These are phyloP conservation scores for Chloromyia formosa DNA, from an alignment of 2,888 invertebrate genomes.

Conservation along the genomic window DNA sequence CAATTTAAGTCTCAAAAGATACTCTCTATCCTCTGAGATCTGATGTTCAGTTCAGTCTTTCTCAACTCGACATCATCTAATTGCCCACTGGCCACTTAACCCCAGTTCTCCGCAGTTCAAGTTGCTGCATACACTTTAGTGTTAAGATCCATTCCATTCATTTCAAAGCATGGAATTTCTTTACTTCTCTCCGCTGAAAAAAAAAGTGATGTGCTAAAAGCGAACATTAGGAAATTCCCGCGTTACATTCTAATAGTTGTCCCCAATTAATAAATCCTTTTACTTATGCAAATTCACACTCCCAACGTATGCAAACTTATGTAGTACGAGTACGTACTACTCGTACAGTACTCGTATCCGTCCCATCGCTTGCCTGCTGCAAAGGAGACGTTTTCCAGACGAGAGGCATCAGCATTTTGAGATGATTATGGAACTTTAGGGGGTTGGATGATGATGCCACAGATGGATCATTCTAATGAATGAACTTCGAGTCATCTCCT, in stretches of 20 bases:
- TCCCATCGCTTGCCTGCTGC: background rate
- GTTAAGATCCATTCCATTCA: too few species aligned
- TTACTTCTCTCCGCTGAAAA: background rate
- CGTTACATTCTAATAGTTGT: conserved; percentile 22
- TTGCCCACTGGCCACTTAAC: conserved; percentile 14
- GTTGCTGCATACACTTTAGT: background rate
- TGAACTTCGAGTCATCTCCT: conserved; percentile 25
- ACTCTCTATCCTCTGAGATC: too few species aligned
- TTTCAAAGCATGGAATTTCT: background rate
- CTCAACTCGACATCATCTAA: too few species aligned
- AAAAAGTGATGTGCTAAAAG: background rate
- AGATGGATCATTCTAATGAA: conserved; percentile 35
- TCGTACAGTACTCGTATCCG: background rate
- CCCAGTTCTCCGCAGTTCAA: conserved; percentile 6
- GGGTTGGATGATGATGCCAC: conserved; percentile 14
- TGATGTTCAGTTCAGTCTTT: too few species aligned
- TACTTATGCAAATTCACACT: conserved; percentile 23
- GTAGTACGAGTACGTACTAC: too few species aligned
- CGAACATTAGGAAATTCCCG: conserved; percentile 5
- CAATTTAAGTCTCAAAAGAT: too few species aligned
- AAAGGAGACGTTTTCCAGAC: background rate
- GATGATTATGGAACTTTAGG: conserved; percentile 15
- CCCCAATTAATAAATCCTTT: conserved; percentile 19
- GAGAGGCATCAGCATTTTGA: background rate
- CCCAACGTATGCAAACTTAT: background rate